Percentiles rank a stretch among this genome's conserved stretches.
Evolutionary conservation across 2,888 invertebrate species (phyloP).

Genomic region (Coecobrya sp.): DNA sequence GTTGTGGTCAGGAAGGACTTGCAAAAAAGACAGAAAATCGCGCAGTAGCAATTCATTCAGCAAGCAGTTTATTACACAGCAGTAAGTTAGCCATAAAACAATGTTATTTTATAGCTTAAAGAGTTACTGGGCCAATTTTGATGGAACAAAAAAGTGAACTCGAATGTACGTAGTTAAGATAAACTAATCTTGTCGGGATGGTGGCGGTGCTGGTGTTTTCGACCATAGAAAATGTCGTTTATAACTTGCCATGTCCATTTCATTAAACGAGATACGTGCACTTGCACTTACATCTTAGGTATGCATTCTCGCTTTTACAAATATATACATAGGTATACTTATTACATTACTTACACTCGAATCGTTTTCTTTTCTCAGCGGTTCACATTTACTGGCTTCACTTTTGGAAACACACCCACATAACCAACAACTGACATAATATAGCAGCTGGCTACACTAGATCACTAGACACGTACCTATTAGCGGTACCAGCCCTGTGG

Average conservation of each 20-base stretch:
- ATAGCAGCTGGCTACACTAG: background rate
- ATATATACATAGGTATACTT: background rate
- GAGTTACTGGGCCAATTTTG: slow-evolving; percentile 37
- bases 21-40: background rate
- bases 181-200: slow-evolving; percentile 64
- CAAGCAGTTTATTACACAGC: background rate
- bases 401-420: background rate
- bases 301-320: background rate
- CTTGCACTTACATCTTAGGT: background rate
- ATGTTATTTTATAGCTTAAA: slow-evolving; percentile 39
- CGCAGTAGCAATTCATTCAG: slow-evolving; percentile 1
- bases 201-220: slow-evolving; percentile 33
- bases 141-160: slow-evolving; percentile 46
- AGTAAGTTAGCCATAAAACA: slow-evolving; percentile 24
- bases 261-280: background rate
- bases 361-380: background rate
- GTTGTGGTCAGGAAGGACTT: background rate
- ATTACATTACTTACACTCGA: slow-evolving; percentile 12
- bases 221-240: slow-evolving; percentile 44
- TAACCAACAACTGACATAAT: background rate
- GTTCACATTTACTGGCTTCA: background rate
- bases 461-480: background rate
- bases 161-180: slow-evolving; percentile 52
- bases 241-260: slow-evolving; percentile 38
- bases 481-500: background rate